Base-by-base conservation (phyloP, 2,797 vertebrate genomes). In the Poecile montanus region DNA sequence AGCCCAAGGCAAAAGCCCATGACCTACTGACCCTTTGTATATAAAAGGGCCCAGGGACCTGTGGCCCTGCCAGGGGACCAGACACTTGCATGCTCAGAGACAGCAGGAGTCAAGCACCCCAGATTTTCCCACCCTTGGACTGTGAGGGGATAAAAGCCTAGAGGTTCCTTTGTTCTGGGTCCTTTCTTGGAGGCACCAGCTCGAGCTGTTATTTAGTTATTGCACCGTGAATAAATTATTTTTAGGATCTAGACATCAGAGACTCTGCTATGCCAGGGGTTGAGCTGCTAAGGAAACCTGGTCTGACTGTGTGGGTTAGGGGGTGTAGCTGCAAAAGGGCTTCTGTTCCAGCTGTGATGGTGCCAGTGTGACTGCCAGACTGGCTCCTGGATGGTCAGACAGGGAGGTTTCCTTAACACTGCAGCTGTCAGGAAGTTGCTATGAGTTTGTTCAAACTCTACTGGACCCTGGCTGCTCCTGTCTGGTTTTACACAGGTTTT, bases 31-130 rank as follows among this genome's bases (percentile, higher is more conserved):
- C 8, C 7, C 21, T 58, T 13, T 47, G 38, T n/a, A 53, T 7
- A 8, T 20, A 47, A 34, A 77, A 58, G 51, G 21, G 3, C 20
- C 20, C 13, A 27, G 36, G 20, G 10, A 25, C 29, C 27, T 56
- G 11, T 36, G 8, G 19, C 23, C 13, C 11, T 29, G 23, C 16
- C 16, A 18, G 4, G 7, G 34, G 10, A 26, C 4, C 0, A 0
- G 15, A 47, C 34, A 48, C 5, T 20, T 16, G 18, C 44, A 25
- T 6, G 6, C 10, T 29, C 1, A 0, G n/a, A 83, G 45, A 40
- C 12, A 45, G 29, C 13, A 30, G 34, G n/a, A 77, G 7, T 11
- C 27, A 25, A 22, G 8, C 2, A 17, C 2, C 9, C 18, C 45
- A 32, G 34, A 18, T 40, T 25, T 40, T 36, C 16, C 66, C 5